phyloP scores from a whole-genome alignment of 2,888 invertebrate genomes.

The Caenorhabditis macrosperma region DNA sequence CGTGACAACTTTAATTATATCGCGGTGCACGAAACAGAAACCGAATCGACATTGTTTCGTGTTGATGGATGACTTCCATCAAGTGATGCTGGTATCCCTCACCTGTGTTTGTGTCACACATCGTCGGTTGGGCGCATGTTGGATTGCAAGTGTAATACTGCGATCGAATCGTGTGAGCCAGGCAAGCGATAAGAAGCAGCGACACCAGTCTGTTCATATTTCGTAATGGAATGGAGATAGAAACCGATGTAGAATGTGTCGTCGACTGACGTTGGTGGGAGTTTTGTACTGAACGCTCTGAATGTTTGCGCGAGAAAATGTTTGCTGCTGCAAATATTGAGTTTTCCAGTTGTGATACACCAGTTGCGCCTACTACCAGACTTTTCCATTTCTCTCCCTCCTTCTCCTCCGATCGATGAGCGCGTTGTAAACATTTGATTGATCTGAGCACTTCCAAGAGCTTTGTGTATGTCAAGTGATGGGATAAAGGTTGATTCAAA shows the following conservation, averaged over 20 bases:
- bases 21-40: background rate
- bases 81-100: background rate
- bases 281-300: constrained; percentile 55
- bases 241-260: constrained; percentile 25
- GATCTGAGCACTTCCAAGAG: background rate
- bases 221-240: constrained; percentile 1
- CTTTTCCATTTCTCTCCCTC: background rate
- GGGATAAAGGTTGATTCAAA: constrained; percentile 30
- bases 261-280: constrained; percentile 20
- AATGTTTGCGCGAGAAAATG: constrained; percentile 51
- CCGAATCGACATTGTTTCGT: no score
- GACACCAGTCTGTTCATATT: constrained; percentile 25
- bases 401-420: background rate
- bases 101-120: constrained; percentile 57
- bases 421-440: background rate
- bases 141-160: constrained; percentile 30
- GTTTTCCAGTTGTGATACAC: constrained; percentile 51
- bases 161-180: background rate
- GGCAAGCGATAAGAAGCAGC: background rate
- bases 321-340: constrained; percentile 56
- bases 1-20: background rate
- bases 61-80: no score
- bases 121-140: constrained; percentile 29
- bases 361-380: constrained; percentile 34
- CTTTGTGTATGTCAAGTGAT: constrained; percentile 12